These are phyloP conservation scores for Lepus europaeus DNA, from an alignment of 2,113 vertebrate genomes.

Conservation along the genomic window DNA sequence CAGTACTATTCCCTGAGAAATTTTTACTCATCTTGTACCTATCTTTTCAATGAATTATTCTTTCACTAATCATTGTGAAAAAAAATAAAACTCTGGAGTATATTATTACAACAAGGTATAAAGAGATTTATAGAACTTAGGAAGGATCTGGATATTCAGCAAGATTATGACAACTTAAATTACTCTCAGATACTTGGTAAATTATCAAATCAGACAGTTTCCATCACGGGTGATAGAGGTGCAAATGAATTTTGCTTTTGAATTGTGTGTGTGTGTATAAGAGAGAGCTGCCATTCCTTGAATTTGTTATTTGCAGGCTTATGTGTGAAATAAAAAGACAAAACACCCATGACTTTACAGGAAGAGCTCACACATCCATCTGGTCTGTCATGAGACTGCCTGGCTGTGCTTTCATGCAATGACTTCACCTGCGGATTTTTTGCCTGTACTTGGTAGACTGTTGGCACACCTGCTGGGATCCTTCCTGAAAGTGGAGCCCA, in stretches of 20 bases:
- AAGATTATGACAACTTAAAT: slow-evolving; percentile 7
- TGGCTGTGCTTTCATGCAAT: neutral
- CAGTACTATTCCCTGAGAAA: neutral
- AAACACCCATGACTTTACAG: neutral
- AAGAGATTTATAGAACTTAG: neutral
- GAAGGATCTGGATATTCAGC: slow-evolving; percentile 25
- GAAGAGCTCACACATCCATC: slow-evolving; percentile 6
- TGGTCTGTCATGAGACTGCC: neutral
- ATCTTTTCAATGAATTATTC: slow-evolving; percentile 35
- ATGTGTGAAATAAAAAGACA: slow-evolving; percentile 20
- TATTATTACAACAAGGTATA: slow-evolving; percentile 8
- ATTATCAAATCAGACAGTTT: neutral
- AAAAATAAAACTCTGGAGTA: slow-evolving; percentile 12
- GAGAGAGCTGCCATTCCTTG: neutral
- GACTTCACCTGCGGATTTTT: neutral
- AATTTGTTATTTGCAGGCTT: neutral
- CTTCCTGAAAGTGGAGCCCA: slow-evolving; percentile 17
- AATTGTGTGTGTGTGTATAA: neutral
- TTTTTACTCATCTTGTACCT: neutral
- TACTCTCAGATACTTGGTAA: neutral
- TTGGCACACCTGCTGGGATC: neutral
- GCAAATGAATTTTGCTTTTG: neutral
- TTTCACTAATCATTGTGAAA: neutral
- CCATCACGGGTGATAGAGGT: neutral
- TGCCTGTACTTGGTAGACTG: neutral